Evolutionary conservation across 2,113 vertebrate species (phyloP).

Genomic region (Ctenomys sociabilis): DNA sequence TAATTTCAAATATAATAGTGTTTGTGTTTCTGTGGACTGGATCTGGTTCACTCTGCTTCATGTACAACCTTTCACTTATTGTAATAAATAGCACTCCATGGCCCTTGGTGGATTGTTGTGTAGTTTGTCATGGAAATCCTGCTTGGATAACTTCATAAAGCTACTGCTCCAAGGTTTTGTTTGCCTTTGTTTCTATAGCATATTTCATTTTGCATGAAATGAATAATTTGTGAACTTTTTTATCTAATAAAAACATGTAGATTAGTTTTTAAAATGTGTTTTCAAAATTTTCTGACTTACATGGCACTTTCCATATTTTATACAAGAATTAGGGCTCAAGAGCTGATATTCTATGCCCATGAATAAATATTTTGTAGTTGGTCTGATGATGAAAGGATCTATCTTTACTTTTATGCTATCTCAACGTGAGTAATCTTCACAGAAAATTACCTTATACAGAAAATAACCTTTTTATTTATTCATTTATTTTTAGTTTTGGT

Average conservation of each 20-base stretch:
- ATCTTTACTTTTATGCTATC: background rate
- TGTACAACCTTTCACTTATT: background rate
- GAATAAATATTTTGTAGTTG: background rate
- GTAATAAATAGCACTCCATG: background rate
- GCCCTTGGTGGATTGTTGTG: background rate
- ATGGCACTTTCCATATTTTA: background rate
- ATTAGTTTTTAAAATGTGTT: slow-evolving; percentile 33
- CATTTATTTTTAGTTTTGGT: too few relatives aligned
- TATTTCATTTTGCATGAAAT: background rate
- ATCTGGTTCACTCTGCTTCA: background rate
- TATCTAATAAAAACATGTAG: background rate
- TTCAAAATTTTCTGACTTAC: background rate
- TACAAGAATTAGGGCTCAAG: background rate
- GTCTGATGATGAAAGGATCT: background rate
- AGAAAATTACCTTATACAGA: background rate
- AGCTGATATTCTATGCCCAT: background rate
- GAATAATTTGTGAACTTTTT: background rate
- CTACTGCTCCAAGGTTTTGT: background rate
- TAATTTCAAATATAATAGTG: background rate
- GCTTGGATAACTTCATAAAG: slow-evolving; percentile 31
- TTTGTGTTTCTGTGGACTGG: background rate
- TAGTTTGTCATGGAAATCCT: background rate
- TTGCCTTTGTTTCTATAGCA: background rate
- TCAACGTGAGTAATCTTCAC: background rate
- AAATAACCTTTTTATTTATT: background rate